These are phyloP conservation scores for Scartelaos histophorus DNA, from an alignment of 2,113 vertebrate genomes.

Conservation along the genomic window DNA sequence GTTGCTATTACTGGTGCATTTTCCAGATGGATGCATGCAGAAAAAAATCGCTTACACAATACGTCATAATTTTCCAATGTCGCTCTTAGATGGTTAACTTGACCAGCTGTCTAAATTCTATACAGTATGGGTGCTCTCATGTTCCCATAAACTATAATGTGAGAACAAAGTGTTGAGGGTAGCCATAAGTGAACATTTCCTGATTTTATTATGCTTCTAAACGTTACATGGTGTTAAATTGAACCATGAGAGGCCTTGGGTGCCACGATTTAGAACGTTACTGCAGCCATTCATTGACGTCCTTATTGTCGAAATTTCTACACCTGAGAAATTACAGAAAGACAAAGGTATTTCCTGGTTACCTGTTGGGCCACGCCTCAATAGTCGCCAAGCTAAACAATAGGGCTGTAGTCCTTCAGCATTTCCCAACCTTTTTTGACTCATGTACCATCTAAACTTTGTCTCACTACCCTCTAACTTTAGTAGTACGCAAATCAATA, in stretches of 20 bases:
- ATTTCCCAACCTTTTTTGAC: no score
- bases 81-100: constrained; percentile 70
- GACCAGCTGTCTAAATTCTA: constrained; percentile 33
- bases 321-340: not conserved
- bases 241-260: constrained; percentile 10
- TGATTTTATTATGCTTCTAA: constrained; percentile 60
- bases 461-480: no score
- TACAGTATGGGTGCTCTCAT: constrained; percentile 42
- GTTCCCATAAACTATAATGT: constrained; percentile 68
- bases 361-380: not conserved
- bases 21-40: constrained; percentile 69
- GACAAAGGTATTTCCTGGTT: not conserved
- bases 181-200: constrained; percentile 68
- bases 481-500: no score
- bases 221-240: constrained; percentile 25
- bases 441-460: no score
- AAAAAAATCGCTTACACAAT: constrained; percentile 51
- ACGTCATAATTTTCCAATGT: constrained; percentile 70
- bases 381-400: not conserved
- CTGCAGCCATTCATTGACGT: not conserved
- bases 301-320: not conserved
- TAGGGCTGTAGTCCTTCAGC: not conserved
- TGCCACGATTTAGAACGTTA: not conserved
- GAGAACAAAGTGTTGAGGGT: constrained; percentile 73
- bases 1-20: constrained; percentile 82